phyloP scores from a whole-genome alignment of 2,888 invertebrate genomes.

The Neocrepidodera transversa region DNA sequence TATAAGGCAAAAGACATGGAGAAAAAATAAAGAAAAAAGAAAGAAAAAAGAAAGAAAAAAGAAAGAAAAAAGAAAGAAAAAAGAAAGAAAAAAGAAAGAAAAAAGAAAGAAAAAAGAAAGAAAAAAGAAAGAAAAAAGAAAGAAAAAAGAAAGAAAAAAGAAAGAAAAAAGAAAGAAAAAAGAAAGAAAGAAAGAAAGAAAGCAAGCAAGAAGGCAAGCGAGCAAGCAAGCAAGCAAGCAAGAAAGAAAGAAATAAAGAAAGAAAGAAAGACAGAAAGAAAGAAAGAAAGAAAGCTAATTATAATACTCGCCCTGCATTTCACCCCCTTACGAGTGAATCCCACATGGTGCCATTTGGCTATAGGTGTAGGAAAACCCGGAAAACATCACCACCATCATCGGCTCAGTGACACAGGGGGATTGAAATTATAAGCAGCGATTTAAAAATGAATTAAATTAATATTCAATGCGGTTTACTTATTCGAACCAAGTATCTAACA shows the following conservation, averaged over 20 bases:
- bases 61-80: not conserved
- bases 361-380: no score
- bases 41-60: not conserved
- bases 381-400: no score
- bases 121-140: not conserved
- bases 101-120: not conserved
- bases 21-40: not conserved
- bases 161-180: not conserved
- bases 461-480: no score
- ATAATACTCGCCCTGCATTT: no score
- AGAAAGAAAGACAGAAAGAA: not conserved
- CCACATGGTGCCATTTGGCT: no score
- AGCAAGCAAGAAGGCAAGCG: not conserved
- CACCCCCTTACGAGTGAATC: no score
- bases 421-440: no score
- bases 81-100: not conserved
- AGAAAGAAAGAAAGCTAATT: not conserved
- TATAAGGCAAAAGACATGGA: not conserved
- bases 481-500: no score
- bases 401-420: no score
- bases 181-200: not conserved
- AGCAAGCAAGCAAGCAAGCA: slow-evolving; percentile 2
- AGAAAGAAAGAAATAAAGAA: slow-evolving; percentile 3
- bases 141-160: not conserved
- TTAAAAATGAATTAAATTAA: no score